Conservation (phyloP, 64 coral and sea anemone genomes). For the Platygyra sinensis region DNA sequence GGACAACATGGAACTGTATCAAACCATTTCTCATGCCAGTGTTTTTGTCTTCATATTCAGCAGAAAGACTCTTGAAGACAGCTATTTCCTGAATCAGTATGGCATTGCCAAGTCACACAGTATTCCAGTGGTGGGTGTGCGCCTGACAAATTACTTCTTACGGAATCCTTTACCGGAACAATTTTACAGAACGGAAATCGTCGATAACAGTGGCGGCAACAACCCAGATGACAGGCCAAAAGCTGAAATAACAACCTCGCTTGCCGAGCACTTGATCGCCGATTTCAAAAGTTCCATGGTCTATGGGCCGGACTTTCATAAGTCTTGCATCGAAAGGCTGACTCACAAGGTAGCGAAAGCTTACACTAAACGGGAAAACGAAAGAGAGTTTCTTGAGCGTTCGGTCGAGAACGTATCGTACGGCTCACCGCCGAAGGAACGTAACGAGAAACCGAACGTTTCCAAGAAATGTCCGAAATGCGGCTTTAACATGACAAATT, state of each 20-base stretch:
- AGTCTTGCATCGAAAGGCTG: conserved; percentile 87
- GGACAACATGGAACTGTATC: conserved; percentile 61
- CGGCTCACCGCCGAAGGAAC: not conserved
- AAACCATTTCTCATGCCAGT: conserved; percentile 69
- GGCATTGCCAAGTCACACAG: conserved; percentile 90
- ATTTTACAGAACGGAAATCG: conserved; percentile 90
- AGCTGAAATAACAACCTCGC: conserved; percentile 49
- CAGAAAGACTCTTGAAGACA: conserved; percentile 83
- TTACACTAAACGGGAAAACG: conserved; percentile 63
- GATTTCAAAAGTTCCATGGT: conserved; percentile 92
- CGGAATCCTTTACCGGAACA: conserved; percentile 93
- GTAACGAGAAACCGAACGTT: conserved; percentile 33
- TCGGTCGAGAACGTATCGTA: conserved; percentile 7
- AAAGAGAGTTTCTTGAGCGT: conserved; percentile 46
- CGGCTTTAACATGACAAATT: conserved; percentile 52
- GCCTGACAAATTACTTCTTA: conserved; percentile 90
- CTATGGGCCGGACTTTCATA: conserved; percentile 90
- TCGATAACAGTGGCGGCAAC: conserved; percentile 58
- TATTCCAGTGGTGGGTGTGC: conserved; percentile 80
- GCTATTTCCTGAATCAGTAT: conserved; percentile 91
- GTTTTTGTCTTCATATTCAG: conserved; percentile 95
- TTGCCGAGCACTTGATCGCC: conserved; percentile 77
- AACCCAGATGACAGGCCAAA: conserved; percentile 13
- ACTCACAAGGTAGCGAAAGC: conserved; percentile 78
- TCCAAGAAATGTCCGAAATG: conserved; percentile 79